Evolutionary conservation across 53 echinoderm and acorn worm genomes (phyloP), one percentile per base, ranked within the genome.

Genomic region (Astropecten irregularis): DNA sequence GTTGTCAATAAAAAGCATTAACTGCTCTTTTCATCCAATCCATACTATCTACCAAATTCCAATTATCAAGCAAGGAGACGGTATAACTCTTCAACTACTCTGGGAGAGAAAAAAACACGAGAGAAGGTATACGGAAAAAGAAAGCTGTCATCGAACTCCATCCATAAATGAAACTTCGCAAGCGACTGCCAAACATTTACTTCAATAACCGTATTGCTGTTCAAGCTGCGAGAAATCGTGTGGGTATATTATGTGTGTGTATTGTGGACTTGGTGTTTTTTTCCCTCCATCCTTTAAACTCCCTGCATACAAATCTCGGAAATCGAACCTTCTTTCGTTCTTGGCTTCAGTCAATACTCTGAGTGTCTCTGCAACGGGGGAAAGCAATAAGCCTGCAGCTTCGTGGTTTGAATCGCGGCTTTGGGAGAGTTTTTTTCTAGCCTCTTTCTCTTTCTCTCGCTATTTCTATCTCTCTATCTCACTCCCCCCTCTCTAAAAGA

Each of bases 61-160:
- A 79, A 79, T 79, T 62, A 79, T 46, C 21, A 42, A 42, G 42
- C 28, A 40, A 16, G 38, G 79, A 48, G 62, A 79, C 31, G 61
- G 55, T 57, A 73, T 53, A 51, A 74, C 57, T 49, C 40, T 56
- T 18, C 71, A 50, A 32, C 7, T 56, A 46, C 42, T 56, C 62
- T 10, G 2, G 25, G 26, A n/a, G n/a, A n/a, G n/a, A n/a, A n/a
- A n/a, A n/a, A n/a, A n/a, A n/a, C n/a, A n/a, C n/a, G n/a, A n/a
- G n/a, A n/a, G n/a, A n/a, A n/a, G n/a, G n/a, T n/a, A n/a, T n/a
- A n/a, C n/a, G n/a, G n/a, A n/a, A n/a, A 47, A 48, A 31, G 49
- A 46, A 29, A 47, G 32, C 32, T 79, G 79, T 32, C 62, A 79
- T 79, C 79, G 79, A 79, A 79, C 61, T 62, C 39, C n/a, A n/a